Evolutionary conservation across 1,140 invertebrate genomes (phyloP).

Genomic region (Harlomillsia oculata): DNA sequence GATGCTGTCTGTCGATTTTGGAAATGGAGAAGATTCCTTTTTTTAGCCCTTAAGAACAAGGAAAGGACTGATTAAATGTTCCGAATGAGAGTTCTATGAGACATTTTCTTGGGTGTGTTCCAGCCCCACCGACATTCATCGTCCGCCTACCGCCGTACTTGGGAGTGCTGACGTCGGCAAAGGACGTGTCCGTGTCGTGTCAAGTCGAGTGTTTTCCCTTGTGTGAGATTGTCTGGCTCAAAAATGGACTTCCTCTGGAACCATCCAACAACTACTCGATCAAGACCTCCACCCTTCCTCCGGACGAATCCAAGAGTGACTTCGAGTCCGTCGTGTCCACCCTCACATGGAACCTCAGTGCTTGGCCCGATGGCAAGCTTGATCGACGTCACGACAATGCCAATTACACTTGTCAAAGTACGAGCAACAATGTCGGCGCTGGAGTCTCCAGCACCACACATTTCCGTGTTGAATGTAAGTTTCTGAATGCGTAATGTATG

Average conservation of each 20-base stretch:
- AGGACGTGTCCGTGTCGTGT: constrained; percentile 68
- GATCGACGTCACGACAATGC: constrained; percentile 65
- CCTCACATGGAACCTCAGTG: constrained; percentile 69
- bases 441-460: constrained; percentile 63
- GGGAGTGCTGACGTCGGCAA: constrained; percentile 62
- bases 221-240: constrained; percentile 73
- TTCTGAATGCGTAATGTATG: no score
- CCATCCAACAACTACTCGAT: constrained; percentile 57
- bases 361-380: constrained; percentile 65
- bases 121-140: constrained; percentile 76
- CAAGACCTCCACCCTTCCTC: constrained; percentile 51
- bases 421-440: constrained; percentile 51
- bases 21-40: no score
- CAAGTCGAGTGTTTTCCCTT: constrained; percentile 62
- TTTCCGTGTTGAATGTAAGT: constrained; percentile 81
- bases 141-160: constrained; percentile 66
- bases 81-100: no score
- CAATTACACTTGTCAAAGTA: constrained; percentile 73
- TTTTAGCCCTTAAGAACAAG: no score
- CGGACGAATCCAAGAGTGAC: constrained; percentile 64
- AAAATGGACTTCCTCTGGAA: constrained; percentile 49
- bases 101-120: no score
- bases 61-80: no score
- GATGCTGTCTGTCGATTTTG: no score
- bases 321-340: constrained; percentile 77